Conservation (phyloP, 64 coral and sea anemone genomes). For the Anthopleura sola region DNA sequence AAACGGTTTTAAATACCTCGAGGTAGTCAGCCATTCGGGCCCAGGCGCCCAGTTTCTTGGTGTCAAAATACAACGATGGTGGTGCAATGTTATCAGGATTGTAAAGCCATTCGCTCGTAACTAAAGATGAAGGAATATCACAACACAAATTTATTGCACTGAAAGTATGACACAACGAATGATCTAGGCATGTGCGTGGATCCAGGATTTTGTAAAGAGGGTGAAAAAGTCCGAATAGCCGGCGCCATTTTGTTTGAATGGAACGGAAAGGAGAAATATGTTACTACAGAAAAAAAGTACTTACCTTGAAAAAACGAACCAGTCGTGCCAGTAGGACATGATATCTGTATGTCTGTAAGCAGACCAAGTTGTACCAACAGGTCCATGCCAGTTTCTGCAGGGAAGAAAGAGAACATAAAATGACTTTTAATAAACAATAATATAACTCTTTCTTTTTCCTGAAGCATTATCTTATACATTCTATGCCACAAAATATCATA, state of each 20-base stretch:
- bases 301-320: constrained; percentile 67
- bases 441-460: not conserved
- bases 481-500: not conserved
- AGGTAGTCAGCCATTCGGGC: constrained; percentile 65
- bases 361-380: constrained; percentile 79
- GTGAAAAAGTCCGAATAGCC: no score
- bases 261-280: no score
- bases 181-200: not conserved
- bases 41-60: constrained; percentile 65
- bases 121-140: constrained; percentile 2
- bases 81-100: constrained; percentile 57
- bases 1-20: constrained; percentile 34
- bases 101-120: constrained; percentile 76
- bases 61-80: constrained; percentile 76
- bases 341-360: constrained; percentile 80
- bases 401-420: no score
- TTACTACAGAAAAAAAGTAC: not conserved
- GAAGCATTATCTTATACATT: no score
- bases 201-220: no score
- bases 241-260: no score
- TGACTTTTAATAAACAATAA: not conserved
- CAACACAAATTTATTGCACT: not conserved
- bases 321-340: constrained; percentile 67
- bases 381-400: constrained; percentile 81
- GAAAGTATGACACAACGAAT: not conserved